Evolutionary conservation across 2,113 vertebrate genomes (phyloP), one percentile per base, ranked within the genome.

Genomic region (Nothoprocta pentlandii): DNA sequence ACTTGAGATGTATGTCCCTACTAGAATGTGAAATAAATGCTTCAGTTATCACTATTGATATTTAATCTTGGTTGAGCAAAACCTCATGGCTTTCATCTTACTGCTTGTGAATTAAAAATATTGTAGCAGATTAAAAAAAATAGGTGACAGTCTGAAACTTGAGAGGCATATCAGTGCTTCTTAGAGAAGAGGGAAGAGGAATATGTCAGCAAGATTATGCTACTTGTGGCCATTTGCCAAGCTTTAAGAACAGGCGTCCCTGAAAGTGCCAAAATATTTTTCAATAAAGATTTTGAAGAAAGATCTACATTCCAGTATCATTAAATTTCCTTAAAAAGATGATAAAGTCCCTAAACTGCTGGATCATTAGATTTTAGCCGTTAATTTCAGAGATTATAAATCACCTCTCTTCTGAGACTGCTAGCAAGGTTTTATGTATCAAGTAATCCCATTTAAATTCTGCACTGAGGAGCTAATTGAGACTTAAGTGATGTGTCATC

Each of bases 361-460:
- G 39, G 47, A 79, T 96, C 84, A 76, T 85, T 91, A 85, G n/a
- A 73, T 80, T 71, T 76, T 76, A 87, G 63, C 70, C 84, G 91
- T 91, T 87, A 58, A 53, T 77, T 92, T 92, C 67, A 69, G 58
- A 89, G 49, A 49, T 0, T 87, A 54, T 87, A 93, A 83, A 90
- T 96, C 71, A 93, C 36, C 34, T 46, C 22, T 91, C 85, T 87
- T 85, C 81, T 91, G 76, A 70, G 59, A 85, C 46, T 92, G 89
- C n/a, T 79, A 87, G 59, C 1, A 14, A 91, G 61, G 85, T 66
- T 92, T 94, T 90, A 77, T 90, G 46, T 92, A 78, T 85, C 93
- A 63, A 5, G 2, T 95, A 96, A 96, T 95, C 89, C 91, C 61
- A 91, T 94, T 93, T 93, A 93, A 87, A 94, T 87, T 91, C 91